phyloP scores from a whole-genome alignment of 2,113 vertebrate genomes.

The Phoxinus phoxinus region DNA sequence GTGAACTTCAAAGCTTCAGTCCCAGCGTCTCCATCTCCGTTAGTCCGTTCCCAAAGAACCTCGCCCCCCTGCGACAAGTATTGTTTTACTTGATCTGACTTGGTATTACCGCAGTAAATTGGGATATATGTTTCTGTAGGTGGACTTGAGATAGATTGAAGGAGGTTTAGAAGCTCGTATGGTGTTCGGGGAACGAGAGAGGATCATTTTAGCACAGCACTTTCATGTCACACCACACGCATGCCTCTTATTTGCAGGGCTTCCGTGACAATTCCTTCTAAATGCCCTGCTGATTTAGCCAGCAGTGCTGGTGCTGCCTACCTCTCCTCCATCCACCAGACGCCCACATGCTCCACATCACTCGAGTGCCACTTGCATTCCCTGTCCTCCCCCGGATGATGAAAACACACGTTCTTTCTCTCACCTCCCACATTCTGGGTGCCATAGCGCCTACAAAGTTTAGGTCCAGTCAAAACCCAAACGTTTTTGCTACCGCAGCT shows the following conservation, averaged over 20 bases:
- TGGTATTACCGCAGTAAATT: conserved; percentile 18
- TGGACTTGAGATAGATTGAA: neutral
- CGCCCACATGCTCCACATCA: conserved; percentile 36
- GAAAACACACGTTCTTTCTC: conserved; percentile 28
- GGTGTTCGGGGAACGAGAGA: neutral
- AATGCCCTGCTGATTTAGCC: conserved; percentile 30
- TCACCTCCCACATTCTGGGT: conserved; percentile 8
- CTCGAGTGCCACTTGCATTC: conserved; percentile 33
- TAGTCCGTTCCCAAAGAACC: neutral
- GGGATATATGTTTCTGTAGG: neutral
- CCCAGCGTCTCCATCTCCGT: neutral
- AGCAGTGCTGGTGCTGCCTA: conserved; percentile 13
- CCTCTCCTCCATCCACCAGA: conserved; percentile 26
- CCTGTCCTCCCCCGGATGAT: conserved; percentile 36
- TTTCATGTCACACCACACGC: neutral
- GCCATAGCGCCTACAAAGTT: neutral
- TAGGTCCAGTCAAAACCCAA: neutral
- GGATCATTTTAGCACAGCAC: neutral
- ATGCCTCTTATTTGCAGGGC: conserved; percentile 1
- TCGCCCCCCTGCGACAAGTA: neutral
- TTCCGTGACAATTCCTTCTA: conserved; percentile 7
- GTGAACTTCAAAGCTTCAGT: conserved; percentile 28
- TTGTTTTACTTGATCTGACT: neutral
- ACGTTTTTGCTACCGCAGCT: neutral
- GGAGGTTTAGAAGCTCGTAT: neutral